A percentile compares a stretch with the other conserved stretches of the same genome.
Conservation (phyloP, 2,888 invertebrate species). For the Pilophorus perplexus region DNA sequence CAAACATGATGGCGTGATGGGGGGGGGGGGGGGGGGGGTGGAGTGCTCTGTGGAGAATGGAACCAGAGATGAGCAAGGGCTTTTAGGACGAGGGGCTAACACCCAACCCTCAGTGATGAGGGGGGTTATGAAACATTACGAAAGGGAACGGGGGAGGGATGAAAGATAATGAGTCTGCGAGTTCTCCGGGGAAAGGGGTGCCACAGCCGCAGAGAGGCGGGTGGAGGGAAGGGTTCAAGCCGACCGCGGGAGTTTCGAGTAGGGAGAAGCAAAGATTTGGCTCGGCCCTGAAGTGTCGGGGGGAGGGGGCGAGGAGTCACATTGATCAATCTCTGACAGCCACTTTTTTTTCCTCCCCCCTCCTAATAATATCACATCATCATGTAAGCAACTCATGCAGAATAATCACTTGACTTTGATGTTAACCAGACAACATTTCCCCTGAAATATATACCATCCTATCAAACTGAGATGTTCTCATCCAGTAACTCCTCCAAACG, state of each 20-base stretch:
- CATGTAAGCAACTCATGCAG: no score
- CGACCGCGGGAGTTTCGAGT: neutral
- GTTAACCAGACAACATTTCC: no score
- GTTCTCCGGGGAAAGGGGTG: neutral
- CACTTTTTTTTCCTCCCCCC: neutral
- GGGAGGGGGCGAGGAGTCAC: neutral
- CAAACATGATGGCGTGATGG: no score
- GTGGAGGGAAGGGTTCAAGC: neutral
- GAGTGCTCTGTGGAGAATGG: slow-evolving; percentile 7
- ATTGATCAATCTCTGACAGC: slow-evolving; percentile 29
- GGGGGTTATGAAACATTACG: slow-evolving; percentile 1
- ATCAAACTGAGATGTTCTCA: no score
- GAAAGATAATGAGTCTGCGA: slow-evolving; percentile 20
- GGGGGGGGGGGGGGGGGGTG: neutral
- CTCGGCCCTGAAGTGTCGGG: neutral
- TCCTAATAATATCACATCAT: neutral
- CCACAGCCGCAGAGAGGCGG: neutral
- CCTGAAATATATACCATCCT: no score
- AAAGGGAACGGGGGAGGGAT: neutral
- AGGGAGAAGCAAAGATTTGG: slow-evolving; percentile 11
- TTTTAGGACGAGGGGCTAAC: slow-evolving; percentile 10
- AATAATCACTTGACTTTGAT: no score
- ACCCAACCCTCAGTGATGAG: no score
- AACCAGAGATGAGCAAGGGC: slow-evolving; percentile 30
- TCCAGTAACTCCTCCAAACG: no score